phyloP scores from a whole-genome alignment of 2,888 invertebrate genomes.

The Tenodera sinensis region DNA sequence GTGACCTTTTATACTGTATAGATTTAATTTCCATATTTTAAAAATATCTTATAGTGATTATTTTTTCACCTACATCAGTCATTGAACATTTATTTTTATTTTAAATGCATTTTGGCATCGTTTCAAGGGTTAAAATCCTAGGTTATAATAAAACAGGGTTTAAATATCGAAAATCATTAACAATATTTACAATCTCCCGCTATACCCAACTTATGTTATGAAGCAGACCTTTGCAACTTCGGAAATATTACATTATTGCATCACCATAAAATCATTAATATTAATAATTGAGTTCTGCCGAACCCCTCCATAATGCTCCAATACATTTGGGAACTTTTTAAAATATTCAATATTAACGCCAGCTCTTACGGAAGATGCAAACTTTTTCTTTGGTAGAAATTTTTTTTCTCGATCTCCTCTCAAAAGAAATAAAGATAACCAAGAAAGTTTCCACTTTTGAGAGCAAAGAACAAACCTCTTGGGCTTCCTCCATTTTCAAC shows the following conservation, averaged over 20 bases:
- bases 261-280: background rate
- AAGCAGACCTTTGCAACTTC: background rate
- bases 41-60: too few relatives aligned
- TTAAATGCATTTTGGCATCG: too few relatives aligned
- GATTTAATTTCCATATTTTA: too few relatives aligned
- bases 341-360: background rate
- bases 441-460: background rate
- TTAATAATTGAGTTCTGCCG: background rate
- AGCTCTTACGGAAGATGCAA: background rate
- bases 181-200: too few relatives aligned
- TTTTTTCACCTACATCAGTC: too few relatives aligned
- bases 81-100: too few relatives aligned
- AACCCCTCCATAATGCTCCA: background rate
- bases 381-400: background rate
- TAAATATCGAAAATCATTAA: too few relatives aligned
- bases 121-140: too few relatives aligned
- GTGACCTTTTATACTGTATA: too few relatives aligned
- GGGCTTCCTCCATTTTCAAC: background rate
- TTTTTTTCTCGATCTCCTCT: background rate
- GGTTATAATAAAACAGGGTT: too few relatives aligned
- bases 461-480: background rate
- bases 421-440: background rate
- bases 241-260: background rate
- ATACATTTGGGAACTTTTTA: background rate
- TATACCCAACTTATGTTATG: too few relatives aligned